Base-by-base conservation (phyloP, 2,113 vertebrate species). In the Grantiella picta region DNA sequence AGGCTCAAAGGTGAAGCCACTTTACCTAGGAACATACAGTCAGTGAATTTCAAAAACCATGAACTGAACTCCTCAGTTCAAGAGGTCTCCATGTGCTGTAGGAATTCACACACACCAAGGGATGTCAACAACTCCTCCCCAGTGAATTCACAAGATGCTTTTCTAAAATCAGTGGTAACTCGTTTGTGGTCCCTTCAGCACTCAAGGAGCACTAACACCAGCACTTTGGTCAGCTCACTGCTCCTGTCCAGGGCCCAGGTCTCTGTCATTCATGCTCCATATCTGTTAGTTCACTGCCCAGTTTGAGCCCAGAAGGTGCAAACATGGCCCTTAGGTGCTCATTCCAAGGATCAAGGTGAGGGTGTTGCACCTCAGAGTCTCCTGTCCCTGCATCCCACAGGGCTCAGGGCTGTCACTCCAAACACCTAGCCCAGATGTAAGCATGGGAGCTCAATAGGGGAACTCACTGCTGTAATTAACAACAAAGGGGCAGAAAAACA, bases 261-360 rank as follows among this genome's bases (percentile, higher is more conserved):
- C 17, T 49, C 25, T 63, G 1, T 4, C 53, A 7, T 52, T 64
- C 1, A 0, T 64, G 21, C 52, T 71, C 23, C 12, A 2, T 3
- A 20, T 42, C 57, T 47, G 6, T 27, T 28, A 28, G 9, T 8
- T 88, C 5, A 0, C 6, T 82, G 14, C 16, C 5, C 16, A 10
- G 5, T 38, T 44, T 61, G 6, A 12, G 28, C 20, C 24, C 40
- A 10, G 24, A 14, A 31, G 2, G 24, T 18, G 21, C 22, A 47
- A 28, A 31, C 0, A 1, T 5, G 17, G 17, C 54, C 63, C 40
- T 65, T 16, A 31, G 15, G 15, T 27, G 11, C 4, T 2, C 3
- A 2, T 33, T 60, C 36, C 59, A 31, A 27, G 66, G 31, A 82
- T 25, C 15, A 20, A 40, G 18, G 28, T 5, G 27, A 69, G 45